Base-by-base conservation (phyloP, 2,888 invertebrate species). In the Auanema sp. region DNA sequence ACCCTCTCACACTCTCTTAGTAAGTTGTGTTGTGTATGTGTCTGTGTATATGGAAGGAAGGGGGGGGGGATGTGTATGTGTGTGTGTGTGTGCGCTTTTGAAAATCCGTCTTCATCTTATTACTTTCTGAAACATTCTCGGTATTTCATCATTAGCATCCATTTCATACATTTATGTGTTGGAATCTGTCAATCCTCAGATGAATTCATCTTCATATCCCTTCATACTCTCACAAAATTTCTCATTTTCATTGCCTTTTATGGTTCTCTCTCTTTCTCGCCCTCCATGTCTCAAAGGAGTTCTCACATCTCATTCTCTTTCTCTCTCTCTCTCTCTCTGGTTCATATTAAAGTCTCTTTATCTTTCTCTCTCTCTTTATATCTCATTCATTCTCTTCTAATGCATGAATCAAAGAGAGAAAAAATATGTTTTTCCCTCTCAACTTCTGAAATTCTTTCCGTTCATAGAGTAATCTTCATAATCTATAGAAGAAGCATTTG, bases 101-200 rank as follows among this genome's bases (percentile, higher is more conserved):
- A 16, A 50, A 23, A 23, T 23, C 23, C 16, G 50, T 50, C 23
- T 50, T 50, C 23, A 23, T 43, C 23, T 40, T 41, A 44, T 55
- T 42, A 43, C 44, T 21, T 57, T 24, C 23, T 47, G 57, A 57
- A 57, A 57, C 21, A 47, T 43, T 50, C 21, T 58, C 54, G 50
- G 23, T 23, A 18, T 18, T 23, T n/a, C 50, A 23, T 58, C 58
- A 50, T 33, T 58, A 33, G 54, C 49, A 16, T 18, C 58, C 24
- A 49, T 51, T 58, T 58, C 58, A 33, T 33, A 33, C 33, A 33
- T 33, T 33, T 33, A 33, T 33, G 33, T 33, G 33, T 33, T 33
- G 33, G 33, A 33, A 33, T 33, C 33, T 33, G 33, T 33, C 33
- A 33, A 33, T 33, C 8, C 33, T 33, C 33, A 33, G 8, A 33